Percentiles rank a stretch among this genome's conserved stretches.
phyloP scores from a whole-genome alignment of 2,888 invertebrate species.

The Metallyticus violacea region DNA sequence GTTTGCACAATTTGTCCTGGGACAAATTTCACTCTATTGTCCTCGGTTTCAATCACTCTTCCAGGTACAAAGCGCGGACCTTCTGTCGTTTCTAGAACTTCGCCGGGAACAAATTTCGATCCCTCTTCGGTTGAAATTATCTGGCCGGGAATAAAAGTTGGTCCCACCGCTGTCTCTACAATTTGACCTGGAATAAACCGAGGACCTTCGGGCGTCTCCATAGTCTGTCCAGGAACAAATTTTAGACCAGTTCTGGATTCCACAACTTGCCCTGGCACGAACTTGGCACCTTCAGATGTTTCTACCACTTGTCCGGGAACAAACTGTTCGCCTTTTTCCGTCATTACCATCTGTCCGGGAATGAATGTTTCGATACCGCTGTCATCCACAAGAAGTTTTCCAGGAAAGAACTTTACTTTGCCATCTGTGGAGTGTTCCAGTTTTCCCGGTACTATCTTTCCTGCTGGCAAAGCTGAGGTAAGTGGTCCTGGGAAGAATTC shows the following conservation, averaged over 20 bases:
- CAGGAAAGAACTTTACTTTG: conserved; percentile 65
- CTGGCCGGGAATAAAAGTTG: conserved; percentile 75
- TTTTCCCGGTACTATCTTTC: conserved; percentile 63
- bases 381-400: conserved; percentile 64
- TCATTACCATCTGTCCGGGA: conserved; percentile 66
- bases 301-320: conserved; percentile 72
- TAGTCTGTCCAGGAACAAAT: conserved; percentile 69
- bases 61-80: conserved; percentile 62
- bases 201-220: conserved; percentile 67
- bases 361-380: conserved; percentile 58
- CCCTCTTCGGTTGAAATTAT: conserved; percentile 65
- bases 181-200: conserved; percentile 78
- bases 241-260: conserved; percentile 64
- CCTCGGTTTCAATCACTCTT: conserved; percentile 50
- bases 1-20: conserved; percentile 54
- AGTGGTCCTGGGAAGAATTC: conserved; percentile 62
- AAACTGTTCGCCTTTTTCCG: conserved; percentile 67
- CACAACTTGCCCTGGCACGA: conserved; percentile 75
- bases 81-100: conserved; percentile 69
- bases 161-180: conserved; percentile 69
- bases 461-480: conserved; percentile 50
- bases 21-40: conserved; percentile 48
- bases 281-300: conserved; percentile 65
- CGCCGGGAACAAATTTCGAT: conserved; percentile 61
- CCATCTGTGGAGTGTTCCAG: conserved; percentile 57